Evolutionary conservation across 1,140 invertebrate species (phyloP), one percentile per base, ranked within the genome.

Genomic region (Caligus rogercresseyi): DNA sequence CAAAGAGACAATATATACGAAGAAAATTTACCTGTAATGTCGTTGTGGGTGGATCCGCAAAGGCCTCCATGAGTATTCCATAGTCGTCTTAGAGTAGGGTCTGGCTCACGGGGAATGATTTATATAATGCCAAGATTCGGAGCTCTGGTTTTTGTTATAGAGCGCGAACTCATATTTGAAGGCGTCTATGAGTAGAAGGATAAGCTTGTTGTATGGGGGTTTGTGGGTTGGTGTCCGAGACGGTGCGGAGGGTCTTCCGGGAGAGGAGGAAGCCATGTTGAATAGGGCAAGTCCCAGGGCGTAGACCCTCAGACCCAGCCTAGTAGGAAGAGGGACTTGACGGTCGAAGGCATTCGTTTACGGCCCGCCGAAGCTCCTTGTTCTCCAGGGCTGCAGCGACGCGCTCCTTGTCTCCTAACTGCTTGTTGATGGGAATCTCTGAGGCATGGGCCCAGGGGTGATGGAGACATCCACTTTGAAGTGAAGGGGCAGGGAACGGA

Each of bases 311-410:
- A 73, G 70, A 73, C 11, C 71, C 71, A 53, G 67, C 31, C 3
- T 7, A 64, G 60, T 24, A 60, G 43, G 16, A 43, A 25, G 20
- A 60, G 26, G 57, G 21, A 60, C 24, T 56, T 56, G 15, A 56
- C 16, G 16, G 54, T 16, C 2, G 54, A 56, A 20, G 67, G 75
- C 94, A 98, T 70, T 93, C 86, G 75, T 98, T 97, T 11, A 98
- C 91, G 25, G 96, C 90, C 74, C 87, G 81, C 25, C 94, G 78
- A 1, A 98, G 75, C 73, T 92, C 83, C 64, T 79, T 78, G 76
- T 98, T 96, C 73, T 98, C 94, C 65, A 98, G 74, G 1, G 94
- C 95, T 2, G 95, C 95, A 0, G 93, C 90, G 2, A 98, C 89
- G 70, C 95, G 75, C 76, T 99, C 95, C 72, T 99, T 99, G 71